A percentile compares a stretch with the other conserved stretches of the same genome.
Evolutionary conservation across 2,113 vertebrate species (phyloP).

Genomic region (Eptesicus fuscus): DNA sequence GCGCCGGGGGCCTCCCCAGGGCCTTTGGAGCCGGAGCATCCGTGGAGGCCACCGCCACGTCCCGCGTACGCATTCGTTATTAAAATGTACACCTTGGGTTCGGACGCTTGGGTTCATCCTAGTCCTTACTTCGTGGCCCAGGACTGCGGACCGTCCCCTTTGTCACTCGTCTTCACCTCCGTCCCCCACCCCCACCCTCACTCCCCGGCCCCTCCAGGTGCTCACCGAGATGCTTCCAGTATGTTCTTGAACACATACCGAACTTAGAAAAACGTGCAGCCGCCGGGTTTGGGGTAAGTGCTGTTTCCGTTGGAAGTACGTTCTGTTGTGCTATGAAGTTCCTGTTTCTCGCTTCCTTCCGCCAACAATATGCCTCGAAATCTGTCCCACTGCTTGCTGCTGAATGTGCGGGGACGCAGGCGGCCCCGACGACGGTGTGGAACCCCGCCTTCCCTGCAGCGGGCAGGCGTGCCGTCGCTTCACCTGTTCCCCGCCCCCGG

Average conservation of each 20-base stretch:
- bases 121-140: rapidly evolving
- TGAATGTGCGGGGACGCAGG: rapidly evolving
- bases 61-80: rapidly evolving
- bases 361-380: constrained; percentile 57
- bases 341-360: constrained; percentile 17
- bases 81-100: neutral
- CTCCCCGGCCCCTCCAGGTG: neutral
- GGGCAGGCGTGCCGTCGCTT: neutral
- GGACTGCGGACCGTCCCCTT: rapidly evolving
- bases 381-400: neutral
- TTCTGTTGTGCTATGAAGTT: constrained; percentile 5
- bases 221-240: rapidly evolving
- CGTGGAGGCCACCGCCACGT: neutral
- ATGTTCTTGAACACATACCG: rapidly evolving
- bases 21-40: rapidly evolving
- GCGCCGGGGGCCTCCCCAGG: neutral
- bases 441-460: rapidly evolving
- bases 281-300: neutral
- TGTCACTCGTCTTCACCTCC: too few species aligned
- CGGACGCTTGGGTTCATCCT: rapidly evolving
- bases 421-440: rapidly evolving
- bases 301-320: neutral
- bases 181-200: rapidly evolving
- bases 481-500: rapidly evolving
- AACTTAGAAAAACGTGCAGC: neutral